Conservation (phyloP, 2,888 invertebrate species). For the Pardosa pseudoannulata region DNA sequence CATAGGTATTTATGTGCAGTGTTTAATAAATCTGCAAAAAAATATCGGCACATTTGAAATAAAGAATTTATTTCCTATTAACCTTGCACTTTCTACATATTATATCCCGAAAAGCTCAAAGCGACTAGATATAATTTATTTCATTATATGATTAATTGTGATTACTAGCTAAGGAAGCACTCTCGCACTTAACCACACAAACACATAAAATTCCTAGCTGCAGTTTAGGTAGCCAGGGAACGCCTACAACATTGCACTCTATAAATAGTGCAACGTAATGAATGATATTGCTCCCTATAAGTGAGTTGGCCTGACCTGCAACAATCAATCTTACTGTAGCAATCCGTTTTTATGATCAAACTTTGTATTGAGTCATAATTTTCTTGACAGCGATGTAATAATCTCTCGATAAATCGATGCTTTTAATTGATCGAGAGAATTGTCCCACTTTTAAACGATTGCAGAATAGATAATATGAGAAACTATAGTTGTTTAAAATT, state of each 20-base stretch:
- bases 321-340: slow-evolving; percentile 33
- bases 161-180: neutral
- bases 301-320: neutral
- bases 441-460: slow-evolving; percentile 24
- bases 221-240: neutral
- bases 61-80: too few relatives aligned
- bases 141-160: neutral
- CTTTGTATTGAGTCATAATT: slow-evolving; percentile 43
- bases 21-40: too few relatives aligned
- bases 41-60: too few relatives aligned
- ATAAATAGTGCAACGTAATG: slow-evolving; percentile 21
- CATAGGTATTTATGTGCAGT: too few relatives aligned
- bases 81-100: too few relatives aligned
- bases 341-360: slow-evolving; percentile 53
- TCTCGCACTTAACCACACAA: neutral
- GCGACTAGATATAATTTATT: neutral
- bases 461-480: neutral
- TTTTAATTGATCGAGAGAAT: slow-evolving; percentile 23
- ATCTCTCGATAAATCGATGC: slow-evolving; percentile 36
- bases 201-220: neutral
- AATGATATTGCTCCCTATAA: neutral
- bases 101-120: neutral
- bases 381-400: slow-evolving; percentile 59
- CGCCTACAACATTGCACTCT: neutral
- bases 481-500: neutral